Evolutionary conservation across 2,797 vertebrate genomes (phyloP), one percentile per base, ranked within the genome.

Genomic region (Megaceryle alcyon): DNA sequence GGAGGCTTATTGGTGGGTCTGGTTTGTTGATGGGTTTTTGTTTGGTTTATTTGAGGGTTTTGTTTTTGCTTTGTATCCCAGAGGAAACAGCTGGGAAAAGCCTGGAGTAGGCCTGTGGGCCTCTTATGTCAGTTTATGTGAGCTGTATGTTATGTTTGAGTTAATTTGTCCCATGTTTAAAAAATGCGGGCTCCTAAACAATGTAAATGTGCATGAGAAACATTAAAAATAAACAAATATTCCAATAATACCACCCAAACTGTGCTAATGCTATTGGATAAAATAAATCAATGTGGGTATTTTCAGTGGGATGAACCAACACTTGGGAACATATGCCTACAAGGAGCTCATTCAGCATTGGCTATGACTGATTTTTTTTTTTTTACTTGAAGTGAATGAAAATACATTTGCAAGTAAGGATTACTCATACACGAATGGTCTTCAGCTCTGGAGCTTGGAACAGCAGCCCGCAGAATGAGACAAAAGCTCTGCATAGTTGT

Each of bases 31-130:
- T 76, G 77, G 35, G 14, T 4, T 79, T 96, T 95, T 86, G 54
- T 92, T 94, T 88, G 63, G 29, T 77, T 93, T 95, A 70, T 93
- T 93, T 92, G 90, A 92, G 86, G 73, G 3, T 77, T 94, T 94
- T 92, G 63, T 29, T 81, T 89, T 91, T 81, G 4, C 35, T 92
- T 82, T 94, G 68, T 88, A 82, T 94, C 83, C 60, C 90, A 94
- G 70, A 94, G 87, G 82, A 96, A 95, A 79, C 85, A 94, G 92
- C 94, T 95, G 89, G 46, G 73, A 91, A 95, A 94, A 93, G 77
- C 92, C 81, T 94, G 54, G 61, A 91, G 28, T 35, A 84, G 82
- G 65, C 64, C 90, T 89, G 81, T 37, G 88, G 82, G 76, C 84
- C 79, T 94, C 54, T 92, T 81, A 51, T 76, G 77, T 16, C 56